These are phyloP conservation scores for Drosophila glabriapex DNA, from an alignment of 2,888 invertebrate genomes.

Conservation along the genomic window DNA sequence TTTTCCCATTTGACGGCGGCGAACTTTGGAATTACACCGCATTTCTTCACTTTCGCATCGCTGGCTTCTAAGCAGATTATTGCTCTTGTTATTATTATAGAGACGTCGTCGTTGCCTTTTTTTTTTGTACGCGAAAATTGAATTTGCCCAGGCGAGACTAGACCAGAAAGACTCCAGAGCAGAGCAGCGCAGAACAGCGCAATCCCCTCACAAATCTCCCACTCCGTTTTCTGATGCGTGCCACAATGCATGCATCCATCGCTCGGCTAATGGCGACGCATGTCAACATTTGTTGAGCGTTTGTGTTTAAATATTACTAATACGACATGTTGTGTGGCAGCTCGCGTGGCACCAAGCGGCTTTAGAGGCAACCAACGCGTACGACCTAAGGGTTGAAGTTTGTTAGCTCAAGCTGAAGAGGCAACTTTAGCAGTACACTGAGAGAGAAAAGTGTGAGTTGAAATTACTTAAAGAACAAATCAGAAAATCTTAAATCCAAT, in stretches of 20 bases:
- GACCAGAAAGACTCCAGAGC: neutral
- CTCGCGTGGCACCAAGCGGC: conserved; percentile 67
- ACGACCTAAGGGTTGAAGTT: conserved; percentile 13
- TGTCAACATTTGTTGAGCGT: conserved; percentile 80
- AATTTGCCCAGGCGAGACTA: conserved; percentile 46
- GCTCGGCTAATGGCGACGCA: conserved; percentile 75
- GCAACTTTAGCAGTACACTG: too few relatives aligned
- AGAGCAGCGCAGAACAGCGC: neutral
- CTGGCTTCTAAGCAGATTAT: conserved; percentile 78
- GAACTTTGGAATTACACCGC: conserved; percentile 80
- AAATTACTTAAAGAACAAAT: too few relatives aligned
- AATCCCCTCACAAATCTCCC: neutral
- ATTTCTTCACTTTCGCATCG: conserved; percentile 79
- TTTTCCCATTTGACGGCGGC: conserved; percentile 59
- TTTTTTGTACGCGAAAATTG: conserved; percentile 70
- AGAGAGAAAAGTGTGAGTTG: neutral
- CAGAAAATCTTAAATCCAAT: too few relatives aligned
- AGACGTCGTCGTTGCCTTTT: conserved; percentile 17
- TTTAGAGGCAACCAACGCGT: conserved; percentile 11
- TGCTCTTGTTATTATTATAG: conserved; percentile 69
- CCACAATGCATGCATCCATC: conserved; percentile 71
- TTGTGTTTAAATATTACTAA: conserved; percentile 82
- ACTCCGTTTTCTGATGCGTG: conserved; percentile 53
- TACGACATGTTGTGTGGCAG: conserved; percentile 77
- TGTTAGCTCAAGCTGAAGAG: conserved; percentile 4